phyloP scores from a whole-genome alignment of 2,113 vertebrate species.

The Mohoua ochrocephala region DNA sequence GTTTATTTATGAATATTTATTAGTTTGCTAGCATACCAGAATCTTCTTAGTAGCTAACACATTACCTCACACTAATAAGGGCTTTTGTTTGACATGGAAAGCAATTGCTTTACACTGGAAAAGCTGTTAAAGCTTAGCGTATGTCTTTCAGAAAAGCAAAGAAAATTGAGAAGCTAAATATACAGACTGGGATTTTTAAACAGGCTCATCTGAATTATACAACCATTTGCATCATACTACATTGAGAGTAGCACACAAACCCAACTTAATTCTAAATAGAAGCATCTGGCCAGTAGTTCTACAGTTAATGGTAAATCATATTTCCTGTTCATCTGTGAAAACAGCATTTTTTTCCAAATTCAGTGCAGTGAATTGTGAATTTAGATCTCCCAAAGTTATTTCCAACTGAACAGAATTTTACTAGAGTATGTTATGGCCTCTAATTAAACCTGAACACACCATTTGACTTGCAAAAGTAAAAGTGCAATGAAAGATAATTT shows the following conservation, averaged over 20 bases:
- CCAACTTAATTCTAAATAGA: neutral
- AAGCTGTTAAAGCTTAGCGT: neutral
- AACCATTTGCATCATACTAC: neutral
- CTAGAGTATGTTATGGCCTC: neutral
- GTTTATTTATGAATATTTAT: conserved; percentile 62
- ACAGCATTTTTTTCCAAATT: neutral
- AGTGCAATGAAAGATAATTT: neutral
- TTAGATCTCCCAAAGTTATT: neutral
- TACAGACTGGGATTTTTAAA: neutral
- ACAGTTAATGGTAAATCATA: neutral
- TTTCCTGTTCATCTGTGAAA: neutral
- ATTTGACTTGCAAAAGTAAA: neutral
- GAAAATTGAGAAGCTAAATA: neutral
- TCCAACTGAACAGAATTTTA: neutral
- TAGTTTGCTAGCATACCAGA: neutral
- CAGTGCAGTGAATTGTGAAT: neutral
- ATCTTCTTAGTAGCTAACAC: conserved; percentile 21
- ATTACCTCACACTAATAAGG: conserved; percentile 34
- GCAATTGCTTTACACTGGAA: conserved; percentile 41
- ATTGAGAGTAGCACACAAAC: neutral
- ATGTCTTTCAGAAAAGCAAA: neutral
- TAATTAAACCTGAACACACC: neutral
- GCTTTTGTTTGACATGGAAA: conserved; percentile 59
- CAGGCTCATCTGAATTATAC: neutral
- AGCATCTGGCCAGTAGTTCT: neutral